Conservation (phyloP, 2,888 invertebrate species). For the Tipula lateralis region DNA sequence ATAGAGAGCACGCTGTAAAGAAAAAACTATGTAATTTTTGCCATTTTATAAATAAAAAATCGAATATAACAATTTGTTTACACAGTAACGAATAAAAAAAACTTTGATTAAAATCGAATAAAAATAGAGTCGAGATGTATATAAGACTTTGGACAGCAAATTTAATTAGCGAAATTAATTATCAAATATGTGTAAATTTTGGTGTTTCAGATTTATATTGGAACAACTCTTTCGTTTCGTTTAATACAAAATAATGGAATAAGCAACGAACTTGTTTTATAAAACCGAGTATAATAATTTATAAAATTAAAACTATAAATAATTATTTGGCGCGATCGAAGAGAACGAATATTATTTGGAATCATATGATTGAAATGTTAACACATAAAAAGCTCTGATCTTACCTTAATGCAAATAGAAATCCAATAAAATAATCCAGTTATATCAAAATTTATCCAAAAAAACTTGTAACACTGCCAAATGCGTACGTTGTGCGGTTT, state of each 20-base stretch:
- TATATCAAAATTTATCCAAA: neutral
- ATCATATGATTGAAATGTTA: neutral
- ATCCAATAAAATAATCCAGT: constrained; percentile 11
- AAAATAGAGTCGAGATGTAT: neutral
- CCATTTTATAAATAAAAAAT: neutral
- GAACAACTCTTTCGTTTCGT: neutral
- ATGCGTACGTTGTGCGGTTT: neutral
- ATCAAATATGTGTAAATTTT: neutral
- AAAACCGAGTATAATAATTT: neutral
- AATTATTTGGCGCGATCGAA: too few species aligned
- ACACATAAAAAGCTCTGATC: neutral
- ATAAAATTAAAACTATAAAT: too few species aligned
- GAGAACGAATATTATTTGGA: too few species aligned
- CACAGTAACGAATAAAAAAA: neutral
- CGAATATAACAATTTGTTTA: neutral
- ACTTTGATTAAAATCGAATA: neutral
- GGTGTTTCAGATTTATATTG: neutral
- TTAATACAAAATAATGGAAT: neutral
- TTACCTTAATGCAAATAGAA: neutral
- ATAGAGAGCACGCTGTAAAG: neutral
- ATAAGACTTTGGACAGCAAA: neutral
- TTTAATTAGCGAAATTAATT: neutral
- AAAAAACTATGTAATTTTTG: neutral
- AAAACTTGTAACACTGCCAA: neutral
- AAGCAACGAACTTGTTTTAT: neutral